Percentiles rank a stretch among this genome's conserved stretches.
Evolutionary conservation across 2,113 vertebrate species (phyloP).

Genomic region (Maccullochella peelii): DNA sequence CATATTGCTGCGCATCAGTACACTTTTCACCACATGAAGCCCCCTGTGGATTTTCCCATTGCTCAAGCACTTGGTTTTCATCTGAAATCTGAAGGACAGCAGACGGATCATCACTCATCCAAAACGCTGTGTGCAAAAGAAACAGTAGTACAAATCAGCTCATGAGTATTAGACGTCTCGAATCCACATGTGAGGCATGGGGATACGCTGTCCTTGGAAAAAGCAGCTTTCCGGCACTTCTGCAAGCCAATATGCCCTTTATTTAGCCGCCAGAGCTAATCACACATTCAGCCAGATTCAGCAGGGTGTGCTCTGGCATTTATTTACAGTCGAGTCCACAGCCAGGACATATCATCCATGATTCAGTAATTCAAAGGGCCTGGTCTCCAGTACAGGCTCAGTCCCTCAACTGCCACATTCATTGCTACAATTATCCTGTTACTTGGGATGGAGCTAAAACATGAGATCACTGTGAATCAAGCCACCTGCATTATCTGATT

Average conservation of each 20-base stretch:
- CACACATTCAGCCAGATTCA: slow-evolving; percentile 57
- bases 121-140: slow-evolving; percentile 45
- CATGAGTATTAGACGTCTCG: slow-evolving; percentile 41
- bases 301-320: slow-evolving; percentile 74
- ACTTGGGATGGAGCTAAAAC: slow-evolving; percentile 48
- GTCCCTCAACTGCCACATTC: slow-evolving; percentile 62
- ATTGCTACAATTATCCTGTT: slow-evolving; percentile 48
- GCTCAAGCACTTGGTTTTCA: slow-evolving; percentile 40
- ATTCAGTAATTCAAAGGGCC: slow-evolving; percentile 63
- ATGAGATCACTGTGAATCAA: slow-evolving; percentile 61
- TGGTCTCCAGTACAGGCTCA: slow-evolving; percentile 42
- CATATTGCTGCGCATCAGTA: neutral
- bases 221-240: slow-evolving; percentile 52
- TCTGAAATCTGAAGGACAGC: slow-evolving; percentile 24
- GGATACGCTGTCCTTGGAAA: slow-evolving; percentile 59
- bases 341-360: slow-evolving; percentile 63
- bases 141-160: slow-evolving; percentile 68
- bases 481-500: slow-evolving; percentile 46
- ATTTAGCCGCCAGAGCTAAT: slow-evolving; percentile 68
- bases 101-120: slow-evolving; percentile 64
- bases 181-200: slow-evolving; percentile 59
- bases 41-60: slow-evolving; percentile 18
- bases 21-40: slow-evolving; percentile 32
- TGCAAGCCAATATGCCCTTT: slow-evolving; percentile 58
- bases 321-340: slow-evolving; percentile 54